Evolutionary conservation across 2,888 invertebrate species (phyloP).

Genomic region (Mactromeris polynyma): DNA sequence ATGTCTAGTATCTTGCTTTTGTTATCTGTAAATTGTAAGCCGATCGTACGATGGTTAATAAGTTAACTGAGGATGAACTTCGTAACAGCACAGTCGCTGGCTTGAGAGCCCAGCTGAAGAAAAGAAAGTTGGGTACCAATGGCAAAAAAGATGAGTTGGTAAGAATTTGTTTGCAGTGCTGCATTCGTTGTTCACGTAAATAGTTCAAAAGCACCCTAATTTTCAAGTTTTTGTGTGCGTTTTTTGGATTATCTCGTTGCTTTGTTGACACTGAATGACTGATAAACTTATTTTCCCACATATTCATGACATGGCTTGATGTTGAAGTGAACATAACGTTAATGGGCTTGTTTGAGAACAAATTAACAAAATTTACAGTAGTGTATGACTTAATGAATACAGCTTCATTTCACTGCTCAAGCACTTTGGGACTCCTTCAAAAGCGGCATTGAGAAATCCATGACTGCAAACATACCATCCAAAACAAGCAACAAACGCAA

Average conservation of each 20-base stretch:
- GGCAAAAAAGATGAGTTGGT: slow-evolving; percentile 79
- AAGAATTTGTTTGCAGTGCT: slow-evolving; percentile 52
- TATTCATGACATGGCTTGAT: too few relatives aligned
- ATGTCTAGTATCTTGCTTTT: slow-evolving; percentile 29
- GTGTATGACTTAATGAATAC: too few relatives aligned
- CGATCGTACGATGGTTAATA: slow-evolving; percentile 22
- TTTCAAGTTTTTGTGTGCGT: neutral
- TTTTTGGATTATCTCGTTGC: too few relatives aligned
- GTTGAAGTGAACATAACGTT: too few relatives aligned
- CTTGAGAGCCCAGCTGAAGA: slow-evolving; percentile 61
- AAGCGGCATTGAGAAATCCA: neutral
- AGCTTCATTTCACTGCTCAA: too few relatives aligned
- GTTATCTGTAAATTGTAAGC: slow-evolving; percentile 38
- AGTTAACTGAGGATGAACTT: slow-evolving; percentile 54
- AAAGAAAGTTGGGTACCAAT: slow-evolving; percentile 72
- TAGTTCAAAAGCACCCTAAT: neutral
- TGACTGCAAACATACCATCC: neutral
- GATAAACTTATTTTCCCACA: too few relatives aligned
- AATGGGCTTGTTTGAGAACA: too few relatives aligned
- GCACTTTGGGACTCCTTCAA: neutral
- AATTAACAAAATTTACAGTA: too few relatives aligned
- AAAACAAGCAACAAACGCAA: neutral
- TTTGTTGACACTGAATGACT: too few relatives aligned
- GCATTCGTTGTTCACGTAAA: neutral
- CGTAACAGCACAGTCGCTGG: slow-evolving; percentile 58